Base-by-base conservation (phyloP, 30 jellyfish, hydroid and myxozoan species). In the Aurelia sp. region DNA sequence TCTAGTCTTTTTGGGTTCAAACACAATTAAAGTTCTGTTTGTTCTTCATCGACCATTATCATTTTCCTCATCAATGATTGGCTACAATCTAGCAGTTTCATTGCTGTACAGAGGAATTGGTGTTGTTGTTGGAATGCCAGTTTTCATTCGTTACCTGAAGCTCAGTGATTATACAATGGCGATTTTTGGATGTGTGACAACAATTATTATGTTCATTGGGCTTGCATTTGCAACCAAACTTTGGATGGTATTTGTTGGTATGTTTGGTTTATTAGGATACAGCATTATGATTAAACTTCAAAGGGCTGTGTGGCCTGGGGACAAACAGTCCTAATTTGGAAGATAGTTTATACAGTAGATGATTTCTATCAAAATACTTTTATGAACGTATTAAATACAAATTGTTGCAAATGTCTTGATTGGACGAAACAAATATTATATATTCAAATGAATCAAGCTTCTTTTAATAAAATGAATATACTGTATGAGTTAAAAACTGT, bases 171-270 rank as follows among this genome's bases (percentile, higher is more conserved):
- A 62, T 41, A 62, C 96, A 68, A 75, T 89, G 76, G 66, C 76
- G 11, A 82, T 86, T 27, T 27, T 86, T 30, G 91, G 96, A 16
- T 60, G 62, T 4, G 17, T 86, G 21, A 31, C 96, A 19, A 70
- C 90, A 31, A 78, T 84, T 9, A 86, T 79, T 37, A 61, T 80
- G 82, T 86, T 60, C 44, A 27, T 90, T 13, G 19, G 53, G 1
- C 79, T 90, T 17, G 99, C 90, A 57, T 86, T 85, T 53, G 57
- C 97, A 31, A 66, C 86, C 19, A 71, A 86, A 22, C 41, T 62
- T 65, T 90, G 98, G 98, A 81, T 91, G 81, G 81, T 90, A 64
- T 95, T 81, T 76, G 91, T 70, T 2, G 97, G 99, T 95, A 85
- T 58, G 94, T 12, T 50, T 37, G 10, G 1, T 74, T 52, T 23